Evolutionary conservation across 2,113 vertebrate genomes (phyloP).

Genomic region (Neodontobutis hainanensis): DNA sequence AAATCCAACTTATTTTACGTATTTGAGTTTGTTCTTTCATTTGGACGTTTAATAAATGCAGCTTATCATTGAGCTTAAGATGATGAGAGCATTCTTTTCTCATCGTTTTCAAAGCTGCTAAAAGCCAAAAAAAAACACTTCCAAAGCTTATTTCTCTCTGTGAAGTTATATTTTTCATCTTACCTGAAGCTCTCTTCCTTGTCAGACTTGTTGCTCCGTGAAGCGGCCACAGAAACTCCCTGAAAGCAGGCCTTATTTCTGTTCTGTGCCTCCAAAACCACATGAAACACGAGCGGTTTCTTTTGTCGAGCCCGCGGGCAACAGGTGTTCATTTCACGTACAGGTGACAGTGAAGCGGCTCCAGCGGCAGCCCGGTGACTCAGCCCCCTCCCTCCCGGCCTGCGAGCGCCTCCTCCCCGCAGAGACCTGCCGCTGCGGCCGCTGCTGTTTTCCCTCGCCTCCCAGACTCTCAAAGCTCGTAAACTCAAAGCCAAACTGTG

Average conservation of each 20-base stretch:
- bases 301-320: constrained; percentile 11
- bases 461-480: constrained; percentile 16
- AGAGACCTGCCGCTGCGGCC: background rate
- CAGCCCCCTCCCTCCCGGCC: background rate
- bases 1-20: too few relatives aligned
- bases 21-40: too few relatives aligned
- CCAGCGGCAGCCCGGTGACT: constrained; percentile 10
- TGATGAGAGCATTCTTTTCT: constrained; percentile 25
- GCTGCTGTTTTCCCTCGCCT: constrained; percentile 1
- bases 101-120: constrained; percentile 32
- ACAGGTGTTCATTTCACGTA: constrained; percentile 63
- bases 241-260: background rate
- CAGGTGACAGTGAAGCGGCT: constrained; percentile 48
- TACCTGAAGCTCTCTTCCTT: constrained; percentile 40
- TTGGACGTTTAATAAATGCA: too few relatives aligned
- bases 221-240: background rate
- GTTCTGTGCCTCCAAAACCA: background rate
- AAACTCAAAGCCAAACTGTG: constrained; percentile 15
- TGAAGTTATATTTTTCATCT: background rate
- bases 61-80: too few relatives aligned
- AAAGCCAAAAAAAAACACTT: constrained; percentile 34
- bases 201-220: constrained; percentile 25
- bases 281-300: constrained; percentile 35
- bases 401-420: background rate
- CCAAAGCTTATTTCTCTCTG: background rate